A percentile compares a stretch with the other conserved stretches of the same genome.
Conservation (phyloP, 2,888 invertebrate genomes). For the Ommatoiulus sabulosus region DNA sequence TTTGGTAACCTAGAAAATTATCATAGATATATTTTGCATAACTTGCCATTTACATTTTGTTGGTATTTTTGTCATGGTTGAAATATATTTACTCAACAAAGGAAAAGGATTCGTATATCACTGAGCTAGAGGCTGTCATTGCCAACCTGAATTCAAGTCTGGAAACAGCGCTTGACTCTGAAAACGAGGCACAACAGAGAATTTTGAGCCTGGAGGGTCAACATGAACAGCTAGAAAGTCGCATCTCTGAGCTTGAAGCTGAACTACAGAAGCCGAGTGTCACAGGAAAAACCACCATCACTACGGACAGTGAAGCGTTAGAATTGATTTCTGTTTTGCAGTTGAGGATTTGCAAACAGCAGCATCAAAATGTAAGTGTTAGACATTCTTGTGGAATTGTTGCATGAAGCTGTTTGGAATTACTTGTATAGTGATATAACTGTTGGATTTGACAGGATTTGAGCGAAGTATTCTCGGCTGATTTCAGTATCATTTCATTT, state of each 20-base stretch:
- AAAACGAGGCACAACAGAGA: not conserved
- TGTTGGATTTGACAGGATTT: too few relatives aligned
- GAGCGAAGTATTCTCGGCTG: too few relatives aligned
- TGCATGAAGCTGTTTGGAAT: not conserved
- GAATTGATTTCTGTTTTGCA: not conserved
- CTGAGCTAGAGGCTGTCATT: not conserved
- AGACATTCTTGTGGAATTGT: not conserved
- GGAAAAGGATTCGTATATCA: not conserved
- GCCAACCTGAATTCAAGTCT: not conserved
- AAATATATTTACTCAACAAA: too few relatives aligned
- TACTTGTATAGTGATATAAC: too few relatives aligned
- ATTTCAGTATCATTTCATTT: too few relatives aligned
- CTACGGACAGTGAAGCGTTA: not conserved
- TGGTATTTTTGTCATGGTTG: too few relatives aligned
- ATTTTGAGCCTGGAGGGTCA: not conserved
- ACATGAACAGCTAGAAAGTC: not conserved
- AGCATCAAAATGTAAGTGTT: not conserved
- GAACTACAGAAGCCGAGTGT: not conserved
- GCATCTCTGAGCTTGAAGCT: not conserved
- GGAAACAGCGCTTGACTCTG: not conserved
- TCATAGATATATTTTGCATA: too few relatives aligned
- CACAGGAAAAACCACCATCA: not conserved
- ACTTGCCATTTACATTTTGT: too few relatives aligned
- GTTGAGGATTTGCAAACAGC: not conserved
- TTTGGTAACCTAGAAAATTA: too few relatives aligned